A percentile compares a stretch with the other conserved stretches of the same genome.
Evolutionary conservation across 2,797 vertebrate genomes (phyloP).

Genomic region (Glossophaga mutica): DNA sequence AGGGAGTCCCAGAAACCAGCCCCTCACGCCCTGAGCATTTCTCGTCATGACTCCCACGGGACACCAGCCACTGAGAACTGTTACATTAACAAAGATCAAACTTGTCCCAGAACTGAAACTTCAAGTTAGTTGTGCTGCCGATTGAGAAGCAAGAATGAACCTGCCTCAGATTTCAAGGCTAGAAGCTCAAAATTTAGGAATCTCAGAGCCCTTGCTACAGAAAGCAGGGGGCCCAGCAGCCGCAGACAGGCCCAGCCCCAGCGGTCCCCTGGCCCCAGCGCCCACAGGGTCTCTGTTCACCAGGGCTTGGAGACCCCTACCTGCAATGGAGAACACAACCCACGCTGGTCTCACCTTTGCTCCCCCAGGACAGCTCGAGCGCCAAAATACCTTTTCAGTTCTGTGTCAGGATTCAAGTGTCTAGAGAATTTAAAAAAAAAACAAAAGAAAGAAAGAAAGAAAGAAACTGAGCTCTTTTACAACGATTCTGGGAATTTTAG

Average conservation of each 20-base stretch:
- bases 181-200: not conserved
- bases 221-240: not conserved
- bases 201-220: not conserved
- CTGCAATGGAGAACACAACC: not conserved
- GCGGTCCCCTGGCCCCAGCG: not conserved
- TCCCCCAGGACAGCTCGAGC: slow-evolving; percentile 95
- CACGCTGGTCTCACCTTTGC: slow-evolving; percentile 86
- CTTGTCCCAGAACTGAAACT: not conserved
- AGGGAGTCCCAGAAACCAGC: too few species aligned
- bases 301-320: not conserved
- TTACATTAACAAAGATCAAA: not conserved
- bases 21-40: accelerated
- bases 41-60: accelerated
- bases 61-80: not conserved
- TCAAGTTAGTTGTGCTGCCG: not conserved
- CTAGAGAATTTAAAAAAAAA: slow-evolving; percentile 77
- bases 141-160: not conserved
- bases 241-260: not conserved
- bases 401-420: slow-evolving; percentile 96
- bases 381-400: slow-evolving; percentile 97
- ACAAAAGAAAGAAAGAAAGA: not conserved
- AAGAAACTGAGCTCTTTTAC: not conserved
- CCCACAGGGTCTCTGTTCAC: not conserved
- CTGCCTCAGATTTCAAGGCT: not conserved
- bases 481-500: not conserved